phyloP scores from a whole-genome alignment of 2,113 vertebrate species.

The Salvator merianae region DNA sequence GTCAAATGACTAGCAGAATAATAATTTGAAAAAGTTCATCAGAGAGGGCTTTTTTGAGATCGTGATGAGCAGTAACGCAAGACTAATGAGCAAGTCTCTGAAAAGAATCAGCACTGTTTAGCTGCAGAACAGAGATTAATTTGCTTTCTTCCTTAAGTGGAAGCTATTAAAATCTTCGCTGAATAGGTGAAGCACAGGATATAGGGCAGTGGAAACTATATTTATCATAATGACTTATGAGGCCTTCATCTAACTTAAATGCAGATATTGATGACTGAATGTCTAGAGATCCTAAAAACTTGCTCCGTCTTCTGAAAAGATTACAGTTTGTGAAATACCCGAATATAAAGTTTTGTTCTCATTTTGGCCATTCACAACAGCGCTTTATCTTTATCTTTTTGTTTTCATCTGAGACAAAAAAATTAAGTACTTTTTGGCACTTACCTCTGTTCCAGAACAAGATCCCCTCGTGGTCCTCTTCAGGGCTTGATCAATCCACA shows the following conservation, averaged over 20 bases:
- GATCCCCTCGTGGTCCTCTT: no score
- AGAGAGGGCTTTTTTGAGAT: conserved; percentile 28
- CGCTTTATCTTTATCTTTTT: not conserved
- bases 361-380: not conserved
- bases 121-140: conserved; percentile 59
- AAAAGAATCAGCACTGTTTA: conserved; percentile 44
- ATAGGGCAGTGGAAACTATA: conserved; percentile 30
- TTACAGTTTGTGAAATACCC: not conserved
- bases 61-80: conserved; percentile 31
- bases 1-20: conserved; percentile 51
- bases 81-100: conserved; percentile 47
- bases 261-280: conserved; percentile 19
- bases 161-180: conserved; percentile 42
- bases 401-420: not conserved
- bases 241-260: conserved; percentile 26
- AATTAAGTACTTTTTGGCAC: no score
- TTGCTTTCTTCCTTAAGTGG: conserved; percentile 42
- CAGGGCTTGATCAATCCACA: no score
- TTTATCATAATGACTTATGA: conserved; percentile 28
- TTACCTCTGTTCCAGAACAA: no score
- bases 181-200: not conserved
- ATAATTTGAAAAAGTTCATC: conserved; percentile 32
- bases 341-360: not conserved
- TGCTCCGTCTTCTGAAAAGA: not conserved
- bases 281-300: conserved; percentile 1